Evolutionary conservation across 2,797 vertebrate genomes (phyloP).

Genomic region (Hozukius guyotensis): DNA sequence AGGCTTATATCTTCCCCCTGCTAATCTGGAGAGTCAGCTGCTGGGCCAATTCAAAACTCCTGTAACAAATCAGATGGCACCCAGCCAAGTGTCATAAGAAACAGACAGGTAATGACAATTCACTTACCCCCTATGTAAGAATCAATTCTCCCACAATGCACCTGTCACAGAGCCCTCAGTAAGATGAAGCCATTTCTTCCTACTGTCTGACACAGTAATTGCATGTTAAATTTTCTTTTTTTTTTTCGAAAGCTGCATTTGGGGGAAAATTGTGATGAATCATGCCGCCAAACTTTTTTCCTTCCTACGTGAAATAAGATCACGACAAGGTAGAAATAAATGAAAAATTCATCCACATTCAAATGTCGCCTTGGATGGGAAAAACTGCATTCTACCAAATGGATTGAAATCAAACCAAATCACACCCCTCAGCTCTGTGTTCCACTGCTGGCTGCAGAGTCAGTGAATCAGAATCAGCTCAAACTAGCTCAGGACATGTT

Average conservation of each 20-base stretch:
- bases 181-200: constrained; percentile 93
- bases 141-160: constrained; percentile 98
- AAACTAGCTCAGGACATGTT: not conserved
- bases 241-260: constrained; percentile 86
- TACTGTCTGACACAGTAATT: constrained; percentile 97
- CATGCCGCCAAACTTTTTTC: constrained; percentile 91
- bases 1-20: constrained; percentile 85
- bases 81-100: constrained; percentile 94
- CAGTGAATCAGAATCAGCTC: constrained; percentile 13
- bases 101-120: constrained; percentile 98
- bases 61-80: constrained; percentile 95
- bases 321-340: constrained; percentile 21
- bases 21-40: constrained; percentile 83
- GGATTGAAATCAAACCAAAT: constrained; percentile 16
- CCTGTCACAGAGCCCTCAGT: constrained; percentile 95
- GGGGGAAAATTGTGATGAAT: constrained; percentile 91
- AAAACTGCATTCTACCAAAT: not conserved
- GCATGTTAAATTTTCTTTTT: constrained; percentile 87
- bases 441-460: not conserved
- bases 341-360: constrained; percentile 6
- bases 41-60: constrained; percentile 91
- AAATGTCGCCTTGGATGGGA: not conserved
- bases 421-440: not conserved
- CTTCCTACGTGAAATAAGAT: constrained; percentile 19
- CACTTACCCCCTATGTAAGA: constrained; percentile 94